These are phyloP conservation scores for Semnopithecus entellus DNA, from an alignment of 2,113 vertebrate genomes.

Conservation along the genomic window DNA sequence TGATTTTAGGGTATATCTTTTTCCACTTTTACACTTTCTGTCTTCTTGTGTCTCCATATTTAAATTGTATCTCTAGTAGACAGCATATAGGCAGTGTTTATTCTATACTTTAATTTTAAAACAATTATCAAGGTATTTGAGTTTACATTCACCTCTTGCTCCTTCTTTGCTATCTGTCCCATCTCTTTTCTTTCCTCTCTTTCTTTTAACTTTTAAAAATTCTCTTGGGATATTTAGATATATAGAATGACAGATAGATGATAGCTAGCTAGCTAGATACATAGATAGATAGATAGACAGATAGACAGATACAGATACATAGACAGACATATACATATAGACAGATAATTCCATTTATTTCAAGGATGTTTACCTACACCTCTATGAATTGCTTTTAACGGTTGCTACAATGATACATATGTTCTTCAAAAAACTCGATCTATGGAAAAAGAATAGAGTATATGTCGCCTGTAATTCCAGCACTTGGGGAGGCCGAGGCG, in stretches of 20 bases:
- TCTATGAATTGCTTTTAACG: background rate
- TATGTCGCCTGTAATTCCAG: no score
- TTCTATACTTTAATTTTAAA: background rate
- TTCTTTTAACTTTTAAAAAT: background rate
- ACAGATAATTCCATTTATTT: background rate
- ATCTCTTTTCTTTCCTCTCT: background rate
- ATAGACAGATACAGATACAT: fast-evolving
- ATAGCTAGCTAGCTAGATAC: background rate
- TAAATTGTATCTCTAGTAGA: background rate
- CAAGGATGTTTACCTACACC: background rate
- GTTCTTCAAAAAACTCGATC: background rate
- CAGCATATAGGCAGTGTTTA: background rate
- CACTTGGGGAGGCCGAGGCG: no score
- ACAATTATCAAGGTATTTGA: background rate
- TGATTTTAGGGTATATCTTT: background rate
- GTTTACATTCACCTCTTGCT: background rate
- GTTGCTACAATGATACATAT: background rate
- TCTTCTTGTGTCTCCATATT: background rate
- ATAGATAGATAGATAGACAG: background rate
- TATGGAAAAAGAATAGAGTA: background rate
- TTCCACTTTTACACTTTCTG: background rate
- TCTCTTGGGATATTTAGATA: background rate
- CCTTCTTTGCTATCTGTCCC: background rate
- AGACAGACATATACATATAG: background rate
- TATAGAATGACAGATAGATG: background rate